A percentile compares a stretch with the other conserved stretches of the same genome.
These are phyloP conservation scores for Toxotes lorentzi DNA, from an alignment of 2,797 vertebrate genomes.

Conservation along the genomic window DNA sequence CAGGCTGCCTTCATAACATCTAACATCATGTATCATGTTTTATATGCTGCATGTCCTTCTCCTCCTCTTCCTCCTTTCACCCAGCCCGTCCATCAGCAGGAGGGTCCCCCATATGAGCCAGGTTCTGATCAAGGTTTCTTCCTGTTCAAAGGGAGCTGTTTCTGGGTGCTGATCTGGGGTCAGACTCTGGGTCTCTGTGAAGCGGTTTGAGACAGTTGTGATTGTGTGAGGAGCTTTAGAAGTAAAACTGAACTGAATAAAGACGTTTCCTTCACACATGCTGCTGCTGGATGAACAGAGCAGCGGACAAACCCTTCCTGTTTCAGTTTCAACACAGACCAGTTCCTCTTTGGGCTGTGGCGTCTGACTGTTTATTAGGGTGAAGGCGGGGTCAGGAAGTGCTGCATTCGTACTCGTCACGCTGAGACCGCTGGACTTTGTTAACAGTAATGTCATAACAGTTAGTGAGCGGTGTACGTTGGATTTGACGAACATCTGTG, in stretches of 20 bases:
- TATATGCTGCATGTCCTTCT: too few relatives aligned
- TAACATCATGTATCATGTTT: too few relatives aligned
- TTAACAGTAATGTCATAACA: background rate
- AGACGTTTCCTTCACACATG: constrained; percentile 6
- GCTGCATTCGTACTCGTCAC: background rate
- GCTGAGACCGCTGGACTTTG: background rate
- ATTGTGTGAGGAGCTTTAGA: too few relatives aligned
- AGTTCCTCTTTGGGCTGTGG: constrained; percentile 59
- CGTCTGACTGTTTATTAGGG: background rate
- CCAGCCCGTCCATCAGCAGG: too few relatives aligned
- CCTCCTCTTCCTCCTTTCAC: too few relatives aligned
- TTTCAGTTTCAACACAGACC: constrained; percentile 62
- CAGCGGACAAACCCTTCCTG: constrained; percentile 64
- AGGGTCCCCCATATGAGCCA: too few relatives aligned
- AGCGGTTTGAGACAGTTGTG: too few relatives aligned
- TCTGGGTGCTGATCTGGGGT: too few relatives aligned
- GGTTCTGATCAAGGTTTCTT: too few relatives aligned
- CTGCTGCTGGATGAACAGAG: constrained; percentile 42
- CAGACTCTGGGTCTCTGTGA: too few relatives aligned
- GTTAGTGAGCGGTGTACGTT: background rate
- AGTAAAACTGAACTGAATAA: background rate
- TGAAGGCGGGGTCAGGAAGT: background rate
- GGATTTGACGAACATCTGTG: background rate
- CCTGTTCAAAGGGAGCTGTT: too few relatives aligned
- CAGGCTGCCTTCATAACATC: too few relatives aligned